Percentiles rank a stretch among this genome's conserved stretches.
Evolutionary conservation across 2,797 vertebrate species (phyloP).

Genomic region (Sebastes cheni): DNA sequence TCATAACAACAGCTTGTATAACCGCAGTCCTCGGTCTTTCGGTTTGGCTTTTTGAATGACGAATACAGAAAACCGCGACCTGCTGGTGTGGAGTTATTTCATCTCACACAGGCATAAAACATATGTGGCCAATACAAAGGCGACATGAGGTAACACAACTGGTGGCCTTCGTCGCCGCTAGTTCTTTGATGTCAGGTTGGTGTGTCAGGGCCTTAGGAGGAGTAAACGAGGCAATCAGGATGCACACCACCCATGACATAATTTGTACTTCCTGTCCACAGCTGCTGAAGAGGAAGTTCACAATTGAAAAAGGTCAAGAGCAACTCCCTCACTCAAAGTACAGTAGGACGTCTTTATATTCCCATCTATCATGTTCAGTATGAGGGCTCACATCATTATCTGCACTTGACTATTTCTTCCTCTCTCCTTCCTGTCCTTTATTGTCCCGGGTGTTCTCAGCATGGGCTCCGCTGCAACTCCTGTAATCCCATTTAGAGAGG

Average conservation of each 20-base stretch:
- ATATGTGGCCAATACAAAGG: too few relatives aligned
- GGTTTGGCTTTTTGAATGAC: too few relatives aligned
- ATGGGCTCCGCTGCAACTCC: background rate
- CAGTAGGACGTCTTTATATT: background rate
- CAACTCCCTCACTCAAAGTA: slow-evolving; percentile 12
- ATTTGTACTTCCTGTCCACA: slow-evolving; percentile 49
- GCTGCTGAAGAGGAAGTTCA: slow-evolving; percentile 50
- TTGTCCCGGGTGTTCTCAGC: slow-evolving; percentile 1
- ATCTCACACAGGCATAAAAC: too few relatives aligned
- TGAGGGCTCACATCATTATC: background rate
- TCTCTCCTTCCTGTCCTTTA: background rate
- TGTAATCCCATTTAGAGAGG: slow-evolving; percentile 47
- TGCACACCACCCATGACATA: slow-evolving; percentile 26
- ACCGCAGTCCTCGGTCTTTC: too few relatives aligned
- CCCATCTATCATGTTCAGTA: slow-evolving; percentile 1
- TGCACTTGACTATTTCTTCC: background rate
- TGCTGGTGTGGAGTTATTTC: too few relatives aligned
- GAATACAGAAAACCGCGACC: too few relatives aligned
- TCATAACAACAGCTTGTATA: too few relatives aligned
- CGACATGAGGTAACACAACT: too few relatives aligned
- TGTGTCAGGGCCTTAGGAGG: background rate
- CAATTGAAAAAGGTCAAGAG: slow-evolving; percentile 31
- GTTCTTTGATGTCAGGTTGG: background rate
- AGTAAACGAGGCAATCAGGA: slow-evolving; percentile 13
- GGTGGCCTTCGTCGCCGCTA: too few relatives aligned